These are phyloP conservation scores for Platysternon megacephalum DNA, from an alignment of 2,113 vertebrate genomes.

Conservation along the genomic window DNA sequence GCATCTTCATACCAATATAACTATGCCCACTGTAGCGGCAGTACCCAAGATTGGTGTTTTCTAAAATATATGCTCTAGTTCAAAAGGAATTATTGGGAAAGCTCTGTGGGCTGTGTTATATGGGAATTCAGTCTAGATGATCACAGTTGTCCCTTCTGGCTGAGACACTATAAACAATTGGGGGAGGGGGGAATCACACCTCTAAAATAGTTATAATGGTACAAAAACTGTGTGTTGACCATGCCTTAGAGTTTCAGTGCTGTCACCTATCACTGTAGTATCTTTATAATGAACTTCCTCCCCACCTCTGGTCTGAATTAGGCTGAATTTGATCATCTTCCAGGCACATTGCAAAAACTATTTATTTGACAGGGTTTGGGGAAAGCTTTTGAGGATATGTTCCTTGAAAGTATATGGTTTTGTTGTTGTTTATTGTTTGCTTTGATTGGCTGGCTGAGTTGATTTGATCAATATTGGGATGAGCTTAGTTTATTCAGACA, in stretches of 20 bases:
- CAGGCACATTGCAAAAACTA: background rate
- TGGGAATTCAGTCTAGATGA: background rate
- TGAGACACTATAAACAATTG: background rate
- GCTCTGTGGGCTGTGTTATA: no score
- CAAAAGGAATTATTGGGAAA: no score
- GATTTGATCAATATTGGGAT: background rate
- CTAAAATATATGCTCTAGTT: accelerated
- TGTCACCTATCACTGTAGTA: background rate
- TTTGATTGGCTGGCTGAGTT: background rate
- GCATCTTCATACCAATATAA: background rate
- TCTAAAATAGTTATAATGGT: background rate
- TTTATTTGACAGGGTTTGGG: background rate
- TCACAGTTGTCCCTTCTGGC: background rate
- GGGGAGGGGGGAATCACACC: background rate
- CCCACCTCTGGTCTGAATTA: background rate
- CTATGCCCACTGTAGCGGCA: background rate
- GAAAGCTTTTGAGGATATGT: background rate
- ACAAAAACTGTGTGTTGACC: background rate
- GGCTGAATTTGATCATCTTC: background rate
- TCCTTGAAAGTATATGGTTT: background rate
- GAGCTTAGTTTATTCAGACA: background rate
- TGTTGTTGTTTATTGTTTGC: background rate
- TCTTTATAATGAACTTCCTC: background rate
- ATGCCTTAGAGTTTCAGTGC: background rate
- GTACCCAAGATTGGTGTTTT: background rate